Evolutionary conservation across 2,888 invertebrate species (phyloP).

Genomic region (Alitta virens): DNA sequence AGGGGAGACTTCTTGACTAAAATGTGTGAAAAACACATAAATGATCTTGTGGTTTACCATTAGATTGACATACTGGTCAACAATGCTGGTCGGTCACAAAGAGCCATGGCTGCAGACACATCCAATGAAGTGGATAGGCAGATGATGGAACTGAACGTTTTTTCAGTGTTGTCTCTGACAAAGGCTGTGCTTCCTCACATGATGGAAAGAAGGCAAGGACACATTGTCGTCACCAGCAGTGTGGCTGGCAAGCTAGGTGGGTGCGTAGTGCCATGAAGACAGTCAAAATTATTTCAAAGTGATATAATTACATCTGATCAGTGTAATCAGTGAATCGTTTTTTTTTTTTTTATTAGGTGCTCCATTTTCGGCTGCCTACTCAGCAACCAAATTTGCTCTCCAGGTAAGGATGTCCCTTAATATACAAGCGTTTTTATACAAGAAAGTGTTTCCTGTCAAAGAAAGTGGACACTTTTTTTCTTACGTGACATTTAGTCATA

Average conservation of each 20-base stretch:
- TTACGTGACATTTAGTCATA: too few relatives aligned
- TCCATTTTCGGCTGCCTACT: not conserved
- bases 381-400: not conserved
- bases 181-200: constrained; percentile 68
- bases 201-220: constrained; percentile 61
- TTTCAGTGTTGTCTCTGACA: constrained; percentile 70
- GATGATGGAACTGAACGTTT: constrained; percentile 76
- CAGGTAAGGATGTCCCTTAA: not conserved
- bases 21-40: too few relatives aligned
- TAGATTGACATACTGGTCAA: constrained; percentile 75
- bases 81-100: constrained; percentile 79
- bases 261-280: constrained; percentile 5
- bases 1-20: too few relatives aligned
- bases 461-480: too few relatives aligned
- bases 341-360: too few relatives aligned
- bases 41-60: too few relatives aligned
- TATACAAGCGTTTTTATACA: too few relatives aligned
- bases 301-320: too few relatives aligned
- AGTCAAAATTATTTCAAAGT: too few relatives aligned
- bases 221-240: constrained; percentile 75
- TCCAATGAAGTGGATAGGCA: constrained; percentile 71
- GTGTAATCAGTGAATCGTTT: too few relatives aligned
- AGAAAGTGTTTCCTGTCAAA: too few relatives aligned
- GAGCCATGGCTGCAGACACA: constrained; percentile 71
- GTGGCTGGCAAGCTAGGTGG: constrained; percentile 68